Conservation (phyloP, 2,888 invertebrate genomes). For the Tipula lateralis region DNA sequence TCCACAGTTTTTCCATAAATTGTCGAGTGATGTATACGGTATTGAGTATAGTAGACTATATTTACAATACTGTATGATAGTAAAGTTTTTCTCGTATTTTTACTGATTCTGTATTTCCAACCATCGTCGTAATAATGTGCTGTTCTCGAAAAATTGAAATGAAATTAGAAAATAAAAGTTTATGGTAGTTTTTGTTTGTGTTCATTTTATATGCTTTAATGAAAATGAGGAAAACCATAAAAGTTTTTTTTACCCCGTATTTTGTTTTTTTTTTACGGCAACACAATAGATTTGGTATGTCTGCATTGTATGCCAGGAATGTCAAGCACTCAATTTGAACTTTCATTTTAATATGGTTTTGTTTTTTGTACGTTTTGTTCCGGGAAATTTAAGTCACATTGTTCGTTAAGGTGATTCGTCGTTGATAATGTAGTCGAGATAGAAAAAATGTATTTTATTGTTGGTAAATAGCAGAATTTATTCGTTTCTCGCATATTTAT, state of each 20-base stretch:
- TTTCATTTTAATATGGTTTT: background rate
- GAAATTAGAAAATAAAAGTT: constrained; percentile 24
- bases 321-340: background rate
- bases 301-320: background rate
- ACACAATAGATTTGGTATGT: background rate
- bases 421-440: background rate
- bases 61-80: background rate
- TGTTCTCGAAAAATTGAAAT: constrained; percentile 1
- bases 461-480: background rate
- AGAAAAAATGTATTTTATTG: background rate
- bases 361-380: background rate
- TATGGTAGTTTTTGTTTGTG: background rate
- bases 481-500: background rate
- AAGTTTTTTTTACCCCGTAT: background rate
- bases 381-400: background rate
- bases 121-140: background rate
- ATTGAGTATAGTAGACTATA: background rate
- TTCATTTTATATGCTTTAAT: background rate
- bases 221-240: background rate
- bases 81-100: background rate
- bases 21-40: background rate
- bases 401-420: background rate
- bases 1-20: background rate
- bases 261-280: background rate
- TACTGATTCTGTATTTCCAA: background rate